Percentiles rank a stretch among this genome's conserved stretches.
phyloP scores from a whole-genome alignment of 2,113 vertebrate genomes.

The Ceuthmochares aereus region DNA sequence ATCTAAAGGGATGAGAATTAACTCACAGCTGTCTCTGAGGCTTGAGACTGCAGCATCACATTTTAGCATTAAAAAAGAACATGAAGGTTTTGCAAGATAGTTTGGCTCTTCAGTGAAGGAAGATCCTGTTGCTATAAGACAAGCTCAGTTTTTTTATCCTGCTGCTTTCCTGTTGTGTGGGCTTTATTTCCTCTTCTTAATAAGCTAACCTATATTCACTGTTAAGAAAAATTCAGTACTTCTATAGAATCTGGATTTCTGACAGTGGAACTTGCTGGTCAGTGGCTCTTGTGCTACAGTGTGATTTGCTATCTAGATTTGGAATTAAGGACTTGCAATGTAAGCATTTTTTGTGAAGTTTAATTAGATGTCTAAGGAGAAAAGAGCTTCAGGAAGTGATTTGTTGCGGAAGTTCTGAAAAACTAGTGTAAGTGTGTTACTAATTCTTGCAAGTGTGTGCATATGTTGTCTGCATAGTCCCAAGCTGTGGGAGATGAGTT shows the following conservation, averaged over 20 bases:
- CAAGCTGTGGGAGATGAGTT: background rate
- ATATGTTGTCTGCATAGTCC: background rate
- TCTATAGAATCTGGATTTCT: background rate
- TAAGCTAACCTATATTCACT: background rate
- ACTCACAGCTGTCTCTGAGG: background rate
- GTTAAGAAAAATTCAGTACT: background rate
- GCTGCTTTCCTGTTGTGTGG: background rate
- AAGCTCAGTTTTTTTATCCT: background rate
- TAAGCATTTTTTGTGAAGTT: background rate
- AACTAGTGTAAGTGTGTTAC: background rate
- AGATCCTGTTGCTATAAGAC: background rate
- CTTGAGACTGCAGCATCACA: background rate
- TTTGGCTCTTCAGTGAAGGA: background rate
- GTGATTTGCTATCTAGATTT: background rate
- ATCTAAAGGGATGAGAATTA: background rate
- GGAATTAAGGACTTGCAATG: background rate
- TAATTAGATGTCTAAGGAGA: background rate
- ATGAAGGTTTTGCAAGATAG: background rate
- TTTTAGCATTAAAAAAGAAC: background rate
- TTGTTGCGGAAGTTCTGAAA: background rate
- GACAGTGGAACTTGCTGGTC: background rate
- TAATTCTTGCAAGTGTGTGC: slow-evolving; percentile 57
- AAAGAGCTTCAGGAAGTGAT: background rate
- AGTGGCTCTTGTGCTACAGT: background rate
- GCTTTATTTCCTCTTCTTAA: rapidly evolving